A percentile compares a stretch with the other conserved stretches of the same genome.
These are phyloP conservation scores for Epinephelus moara DNA, from an alignment of 2,113 vertebrate genomes.

Conservation along the genomic window DNA sequence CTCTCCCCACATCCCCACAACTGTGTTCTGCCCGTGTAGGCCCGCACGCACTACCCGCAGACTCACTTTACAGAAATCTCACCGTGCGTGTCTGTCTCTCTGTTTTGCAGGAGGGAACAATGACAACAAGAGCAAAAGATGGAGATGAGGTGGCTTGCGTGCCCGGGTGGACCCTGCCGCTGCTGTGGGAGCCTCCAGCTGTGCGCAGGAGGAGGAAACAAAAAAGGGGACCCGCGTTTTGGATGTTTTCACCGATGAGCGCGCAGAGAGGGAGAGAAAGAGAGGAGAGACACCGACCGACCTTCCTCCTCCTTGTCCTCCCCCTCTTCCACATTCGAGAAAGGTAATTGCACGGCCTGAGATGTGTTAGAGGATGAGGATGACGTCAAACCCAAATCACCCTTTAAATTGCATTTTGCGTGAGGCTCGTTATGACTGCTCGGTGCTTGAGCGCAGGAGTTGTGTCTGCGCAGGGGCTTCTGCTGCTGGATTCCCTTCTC, in stretches of 20 bases:
- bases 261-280: neutral
- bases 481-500: conserved; percentile 1
- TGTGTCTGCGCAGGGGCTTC: conserved; percentile 22
- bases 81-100: conserved; percentile 29
- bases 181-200: conserved; percentile 35
- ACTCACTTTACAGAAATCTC: conserved; percentile 17
- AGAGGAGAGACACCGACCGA: neutral
- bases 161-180: conserved; percentile 12
- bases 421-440: conserved; percentile 41
- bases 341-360: conserved; percentile 68
- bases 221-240: conserved; percentile 13
- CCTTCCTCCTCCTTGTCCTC: neutral
- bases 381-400: conserved; percentile 73
- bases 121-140: neutral
- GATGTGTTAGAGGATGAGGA: conserved; percentile 53
- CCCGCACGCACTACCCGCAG: neutral
- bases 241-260: conserved; percentile 49
- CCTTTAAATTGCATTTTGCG: conserved; percentile 65
- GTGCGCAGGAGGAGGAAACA: neutral
- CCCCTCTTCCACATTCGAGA: conserved; percentile 37
- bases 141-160: neutral
- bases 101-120: conserved; percentile 48
- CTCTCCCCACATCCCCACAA: neutral
- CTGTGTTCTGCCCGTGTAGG: neutral
- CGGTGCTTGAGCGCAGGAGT: conserved; percentile 38